Evolutionary conservation across 2,888 invertebrate species (phyloP), one percentile per base, ranked within the genome.

Genomic region (Pimpla rufipes): DNA sequence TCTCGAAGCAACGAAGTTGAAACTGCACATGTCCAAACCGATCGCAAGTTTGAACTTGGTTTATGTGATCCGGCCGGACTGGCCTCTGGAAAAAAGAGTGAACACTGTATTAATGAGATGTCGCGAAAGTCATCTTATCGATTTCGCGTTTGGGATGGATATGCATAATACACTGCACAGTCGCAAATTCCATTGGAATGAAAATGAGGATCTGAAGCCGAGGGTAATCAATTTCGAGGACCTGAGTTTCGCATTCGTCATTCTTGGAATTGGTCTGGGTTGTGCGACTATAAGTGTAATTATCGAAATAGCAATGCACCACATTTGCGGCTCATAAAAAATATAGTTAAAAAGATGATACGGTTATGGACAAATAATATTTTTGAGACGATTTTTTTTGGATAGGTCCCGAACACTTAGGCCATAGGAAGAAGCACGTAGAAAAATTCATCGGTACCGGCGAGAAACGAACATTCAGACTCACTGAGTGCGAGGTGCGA

Each of bases 221-320:
- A 57, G 13, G 13, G 18, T 23, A 23, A 7, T 57, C 1, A 23
- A 11, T 57, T 21, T 57, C 8, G 29, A 21, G 1, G 8, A 57
- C 8, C 23, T 57, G 29, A 21, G 29, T 10, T 57, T 57, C 13
- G 55, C 55, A 23, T 57, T 57, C 23, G 29, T 57, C 21, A 21
- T 57, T 57, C 55, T 57, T 16, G 52, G 8, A 18, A 21, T 52
- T 21, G 52, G 52, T 18, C 21, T 52, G 52, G 52, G 18, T 16
- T 52, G 3, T 4, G 16, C 52, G 3, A 52, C 52, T 13, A 5
- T 52, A 7, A 18, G 18, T 52, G 10, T 52, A 3, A 52, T 52
- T 52, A 18, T 18, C 18, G 52, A 52, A 52, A 5, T 52, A 5
- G 52, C 18, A 10, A 52, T 52, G n/a, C n/a, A n/a, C n/a, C n/a